phyloP scores from a whole-genome alignment of 2,797 vertebrate species.

The Myotis pilosus region DNA sequence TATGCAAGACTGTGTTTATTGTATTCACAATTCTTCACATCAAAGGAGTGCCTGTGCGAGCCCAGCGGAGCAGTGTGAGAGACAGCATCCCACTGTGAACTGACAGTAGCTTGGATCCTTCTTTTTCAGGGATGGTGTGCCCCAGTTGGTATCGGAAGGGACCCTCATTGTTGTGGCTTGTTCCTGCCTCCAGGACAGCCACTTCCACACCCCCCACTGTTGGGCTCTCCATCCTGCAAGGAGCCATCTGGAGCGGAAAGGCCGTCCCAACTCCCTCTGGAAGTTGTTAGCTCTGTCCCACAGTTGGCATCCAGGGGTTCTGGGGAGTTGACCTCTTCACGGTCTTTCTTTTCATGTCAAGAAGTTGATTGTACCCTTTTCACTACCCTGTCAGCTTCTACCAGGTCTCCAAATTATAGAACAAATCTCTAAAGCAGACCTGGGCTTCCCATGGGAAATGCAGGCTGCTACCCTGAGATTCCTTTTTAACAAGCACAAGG shows the following conservation, averaged over 20 bases:
- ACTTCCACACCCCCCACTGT: neutral
- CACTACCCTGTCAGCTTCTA: slow-evolving; percentile 50
- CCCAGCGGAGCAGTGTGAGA: slow-evolving; percentile 51
- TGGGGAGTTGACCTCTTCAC: slow-evolving; percentile 21
- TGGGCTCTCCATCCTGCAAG: neutral
- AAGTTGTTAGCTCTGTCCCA: slow-evolving; percentile 65
- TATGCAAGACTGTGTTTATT: slow-evolving; percentile 39
- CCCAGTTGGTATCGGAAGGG: slow-evolving; percentile 51
- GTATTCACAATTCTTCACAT: slow-evolving; percentile 54
- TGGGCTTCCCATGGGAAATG: neutral
- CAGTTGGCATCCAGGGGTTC: slow-evolving; percentile 41
- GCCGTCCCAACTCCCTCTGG: slow-evolving; percentile 50
- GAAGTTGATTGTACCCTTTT: slow-evolving; percentile 50
- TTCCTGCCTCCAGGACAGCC: slow-evolving; percentile 40
- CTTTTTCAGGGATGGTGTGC: neutral
- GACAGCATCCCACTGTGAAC: slow-evolving; percentile 47
- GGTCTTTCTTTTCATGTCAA: slow-evolving; percentile 43
- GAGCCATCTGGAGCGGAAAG: slow-evolving; percentile 69
- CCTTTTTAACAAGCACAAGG: slow-evolving; percentile 14
- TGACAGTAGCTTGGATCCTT: slow-evolving; percentile 61
- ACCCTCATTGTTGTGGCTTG: slow-evolving; percentile 33
- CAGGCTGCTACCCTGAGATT: neutral
- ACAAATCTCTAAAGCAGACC: slow-evolving; percentile 52
- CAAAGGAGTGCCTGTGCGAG: neutral
- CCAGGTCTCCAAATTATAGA: slow-evolving; percentile 12